Base-by-base conservation (phyloP, 2,888 invertebrate species). In the Xylocampa areola region DNA sequence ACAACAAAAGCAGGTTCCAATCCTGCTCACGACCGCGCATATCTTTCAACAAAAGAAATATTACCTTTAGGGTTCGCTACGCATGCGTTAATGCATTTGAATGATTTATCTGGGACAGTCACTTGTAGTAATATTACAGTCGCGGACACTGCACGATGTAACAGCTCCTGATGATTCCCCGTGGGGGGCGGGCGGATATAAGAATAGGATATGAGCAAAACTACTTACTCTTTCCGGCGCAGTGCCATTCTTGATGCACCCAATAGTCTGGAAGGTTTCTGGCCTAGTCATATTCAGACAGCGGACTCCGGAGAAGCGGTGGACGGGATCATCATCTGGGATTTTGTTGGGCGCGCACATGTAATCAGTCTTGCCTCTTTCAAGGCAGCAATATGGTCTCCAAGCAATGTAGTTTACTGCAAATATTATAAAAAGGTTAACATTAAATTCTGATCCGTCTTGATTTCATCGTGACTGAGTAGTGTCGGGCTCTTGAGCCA, bases 211-310 rank as follows among this genome's bases (percentile, higher is more conserved):
- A 45, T 11, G 19, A 1, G 3, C 7, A 13, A 11, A 0, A 6
- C 3, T 3, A 27, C 80, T 66, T 59, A 86, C 87, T 55, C 87
- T 77, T 35, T 84, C 82, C 14, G 87, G 87, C 13, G 65, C 37
- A 4, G 84, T 80, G 21, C 68, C 66, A 49, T 85, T 84, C 7
- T 48, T 69, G 2, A 80, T 52, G 25, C 87, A 87, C 0, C 86
- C 84, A 30, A 72, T 57, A 4, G 78, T 80, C 44, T 87, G 87
- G 63, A 82, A 87, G 0, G 81, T 75, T 13, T 77, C 76, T 0
- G 87, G 87, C 4, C 78, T 74, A 1, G 87, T 87, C 83, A 85
- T 71, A 52, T 87, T 87, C 21, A 84, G 29, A 29, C 87, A 87
- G 2, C 84, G 72, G 16, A 79, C 62, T 4, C 78, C 67, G 1